Evolutionary conservation across 2,888 invertebrate genomes (phyloP).

Genomic region (Ophonus ardosiacus): DNA sequence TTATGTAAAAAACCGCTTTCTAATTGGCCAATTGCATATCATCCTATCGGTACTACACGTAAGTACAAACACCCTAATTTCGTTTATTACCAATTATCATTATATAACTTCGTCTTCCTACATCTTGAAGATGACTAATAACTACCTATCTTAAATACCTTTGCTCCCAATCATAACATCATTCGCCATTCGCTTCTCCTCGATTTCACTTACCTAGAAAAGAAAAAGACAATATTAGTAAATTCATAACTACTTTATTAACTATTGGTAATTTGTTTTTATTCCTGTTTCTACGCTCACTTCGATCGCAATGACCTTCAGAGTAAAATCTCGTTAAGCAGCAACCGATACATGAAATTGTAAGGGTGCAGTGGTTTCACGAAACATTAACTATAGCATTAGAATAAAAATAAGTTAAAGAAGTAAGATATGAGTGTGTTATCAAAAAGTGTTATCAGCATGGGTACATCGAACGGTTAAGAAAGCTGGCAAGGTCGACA

Average conservation of each 20-base stretch:
- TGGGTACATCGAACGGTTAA: no score
- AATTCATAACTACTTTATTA: neutral
- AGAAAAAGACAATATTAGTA: slow-evolving; percentile 32
- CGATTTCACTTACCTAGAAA: slow-evolving; percentile 31
- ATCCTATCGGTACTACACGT: neutral
- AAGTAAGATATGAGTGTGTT: no score
- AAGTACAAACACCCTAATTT: neutral
- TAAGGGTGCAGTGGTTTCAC: neutral
- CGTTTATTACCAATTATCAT: slow-evolving; percentile 5
- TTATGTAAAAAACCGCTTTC: neutral
- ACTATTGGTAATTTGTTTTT: neutral
- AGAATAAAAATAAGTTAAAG: neutral
- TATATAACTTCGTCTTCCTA: neutral
- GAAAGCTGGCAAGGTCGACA: no score
- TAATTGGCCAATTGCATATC: neutral
- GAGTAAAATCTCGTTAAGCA: neutral
- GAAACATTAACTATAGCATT: neutral
- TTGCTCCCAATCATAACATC: neutral
- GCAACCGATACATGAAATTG: neutral
- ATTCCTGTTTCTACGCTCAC: neutral
- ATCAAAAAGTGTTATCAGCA: no score
- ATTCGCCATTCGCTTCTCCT: neutral
- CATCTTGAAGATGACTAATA: neutral
- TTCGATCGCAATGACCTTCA: neutral
- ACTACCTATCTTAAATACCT: slow-evolving; percentile 13